Base-by-base conservation (phyloP, 2,888 invertebrate species). In the Tethea ocularis region DNA sequence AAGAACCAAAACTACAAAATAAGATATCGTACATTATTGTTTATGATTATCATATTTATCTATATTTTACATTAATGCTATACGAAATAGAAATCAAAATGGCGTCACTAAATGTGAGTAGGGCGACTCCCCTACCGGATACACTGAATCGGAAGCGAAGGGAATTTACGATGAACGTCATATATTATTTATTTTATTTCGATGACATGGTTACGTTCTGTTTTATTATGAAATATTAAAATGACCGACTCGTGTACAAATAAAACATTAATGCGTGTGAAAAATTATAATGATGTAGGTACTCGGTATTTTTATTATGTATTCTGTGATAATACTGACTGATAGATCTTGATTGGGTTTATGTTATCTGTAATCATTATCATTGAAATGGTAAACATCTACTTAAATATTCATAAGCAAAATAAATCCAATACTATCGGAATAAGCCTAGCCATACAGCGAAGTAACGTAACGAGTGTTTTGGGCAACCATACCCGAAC, bases 121-220 rank as follows among this genome's bases (percentile, higher is more conserved):
- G 91, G 89, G 90, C 86, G 84, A 65, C 85, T 80, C 89, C 91
- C 88, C 87, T 77, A 77, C 85, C 86, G 87, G 87, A 86, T 80
- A 75, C 75, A 67, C 72, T 71, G 74, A 81, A 83, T 83, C 89
- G 89, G 91, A 91, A 89, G 82, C 82, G 76, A 74, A 77, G 67
- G 71, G 76, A 80, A 82, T 86, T 88, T 87, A 86, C 83, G 75
- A 75, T 67, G 74, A 71, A 68, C 77, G 75, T 74, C 79, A 81
- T 80, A 80, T 78, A 83, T 82, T 84, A 86, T 87, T 88, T 86
- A 86, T 86, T 82, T 80, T 80, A 77, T 82, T 81, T 75, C 76
- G 82, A 82, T 80, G 81, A 82, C 83, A 82, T 80, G 75, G 76
- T 83, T 83, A 86, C 85, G 83, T 80, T 80, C 64, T 67, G 75